Base-by-base conservation (phyloP, 1,140 invertebrate species). In the fruit fly (Drosophila melanogaster) region DNA sequence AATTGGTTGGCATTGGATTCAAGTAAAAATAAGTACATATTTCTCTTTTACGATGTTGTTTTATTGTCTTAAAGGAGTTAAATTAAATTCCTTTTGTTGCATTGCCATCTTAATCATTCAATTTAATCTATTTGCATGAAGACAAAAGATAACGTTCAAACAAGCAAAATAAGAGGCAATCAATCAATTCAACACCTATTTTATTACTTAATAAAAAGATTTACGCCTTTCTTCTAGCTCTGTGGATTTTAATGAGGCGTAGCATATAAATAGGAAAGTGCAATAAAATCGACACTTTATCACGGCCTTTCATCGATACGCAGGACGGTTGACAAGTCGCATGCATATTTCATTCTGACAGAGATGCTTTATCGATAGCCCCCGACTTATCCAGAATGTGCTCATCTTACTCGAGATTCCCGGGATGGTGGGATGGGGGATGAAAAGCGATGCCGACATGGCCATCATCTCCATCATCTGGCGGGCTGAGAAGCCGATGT, bases 391-490 rank as follows among this genome's bases (percentile, higher is more conserved):
- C 30, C 19, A 0, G 33, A 38, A 12, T 66, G 65, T 24, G 17
- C 14, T 38, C 51, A 56, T 40, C 50, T 17, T 12, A 19, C 35
- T 66, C 58, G n/a, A 7, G 37, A 30, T 19, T 33, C 35, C 14
- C 8, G 10, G 43, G 3, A 47, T 4, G 10, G 3, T 2, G 15
- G 22, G 2, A 2, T 11, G 22, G 14, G 15, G 4, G 5, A 10
- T 24, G 40, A 6, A 38, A 47, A 47, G 41, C 43, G 10, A 61
- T 56, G 62, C 44, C 74, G 55, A 67, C 77, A 86, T 66, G 77
- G 78, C 83, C 74, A 84, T 86, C 84, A 86, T 83, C 76, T 77
- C 30, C 74, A 60, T 77, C 74, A 59, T 76, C 73, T 46, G 10
- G 19, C 15, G 17, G 1, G 64, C 30, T 30, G 35, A 37, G 47